Percentiles rank a stretch among this genome's conserved stretches.
These are phyloP conservation scores for Crematogaster levior DNA, from an alignment of 2,888 invertebrate genomes.

Conservation along the genomic window DNA sequence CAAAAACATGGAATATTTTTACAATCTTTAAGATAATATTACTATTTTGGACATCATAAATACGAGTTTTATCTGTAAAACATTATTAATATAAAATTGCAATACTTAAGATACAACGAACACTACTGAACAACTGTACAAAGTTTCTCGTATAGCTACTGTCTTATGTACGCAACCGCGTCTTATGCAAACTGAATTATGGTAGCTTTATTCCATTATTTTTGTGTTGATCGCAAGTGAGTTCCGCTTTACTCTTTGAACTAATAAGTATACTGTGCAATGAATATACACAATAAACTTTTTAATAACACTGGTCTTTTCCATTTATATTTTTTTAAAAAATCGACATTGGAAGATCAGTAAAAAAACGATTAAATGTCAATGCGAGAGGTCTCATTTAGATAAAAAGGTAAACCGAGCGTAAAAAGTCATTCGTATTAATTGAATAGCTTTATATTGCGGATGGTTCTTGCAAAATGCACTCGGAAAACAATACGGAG, in stretches of 20 bases:
- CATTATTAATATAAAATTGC: conserved; percentile 26
- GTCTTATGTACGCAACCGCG: conserved; percentile 11
- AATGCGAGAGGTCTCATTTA: neutral
- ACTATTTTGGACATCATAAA: neutral
- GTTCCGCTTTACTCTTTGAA: conserved; percentile 22
- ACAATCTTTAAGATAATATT: neutral
- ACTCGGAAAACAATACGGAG: conserved; percentile 23
- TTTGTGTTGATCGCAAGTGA: neutral
- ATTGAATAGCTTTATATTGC: conserved; percentile 22
- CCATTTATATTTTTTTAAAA: neutral
- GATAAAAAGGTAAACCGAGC: conserved; percentile 18
- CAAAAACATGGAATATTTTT: neutral
- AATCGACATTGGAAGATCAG: neutral
- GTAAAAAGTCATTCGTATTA: conserved; percentile 22
- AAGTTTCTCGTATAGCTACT: conserved; percentile 4
- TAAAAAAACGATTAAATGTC: conserved; percentile 5
- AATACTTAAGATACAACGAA: conserved; percentile 22
- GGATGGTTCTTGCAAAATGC: conserved; percentile 26
- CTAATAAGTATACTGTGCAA: conserved; percentile 6
- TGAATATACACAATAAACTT: conserved; percentile 28
- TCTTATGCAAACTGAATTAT: conserved; percentile 35
- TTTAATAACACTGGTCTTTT: conserved; percentile 6
- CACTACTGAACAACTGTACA: neutral
- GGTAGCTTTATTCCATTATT: conserved; percentile 33
- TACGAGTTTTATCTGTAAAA: neutral